These are phyloP conservation scores for Magallana gigas DNA, from an alignment of 1,140 invertebrate genomes.

Conservation along the genomic window DNA sequence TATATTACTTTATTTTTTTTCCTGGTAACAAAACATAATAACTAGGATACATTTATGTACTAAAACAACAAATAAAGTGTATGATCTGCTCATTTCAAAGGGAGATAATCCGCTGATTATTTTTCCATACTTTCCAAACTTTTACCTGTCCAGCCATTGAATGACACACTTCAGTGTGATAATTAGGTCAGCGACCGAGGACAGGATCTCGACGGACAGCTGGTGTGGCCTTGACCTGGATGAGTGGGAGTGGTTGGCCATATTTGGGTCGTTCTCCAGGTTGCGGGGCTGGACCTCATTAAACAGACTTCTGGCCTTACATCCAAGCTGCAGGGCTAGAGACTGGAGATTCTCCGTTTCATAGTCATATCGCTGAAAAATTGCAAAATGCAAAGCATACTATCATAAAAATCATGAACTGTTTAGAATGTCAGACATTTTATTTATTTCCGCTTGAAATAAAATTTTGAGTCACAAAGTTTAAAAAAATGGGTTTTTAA, in stretches of 20 bases:
- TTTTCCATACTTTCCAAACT: neutral
- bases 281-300: constrained; percentile 79
- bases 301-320: constrained; percentile 89
- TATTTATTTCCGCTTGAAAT: too few relatives aligned
- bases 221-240: constrained; percentile 49
- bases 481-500: too few relatives aligned
- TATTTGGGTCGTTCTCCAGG: constrained; percentile 71
- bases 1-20: too few relatives aligned
- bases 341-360: constrained; percentile 94
- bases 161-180: constrained; percentile 91
- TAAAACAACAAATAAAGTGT: too few relatives aligned
- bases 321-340: constrained; percentile 90
- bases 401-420: too few relatives aligned
- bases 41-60: too few relatives aligned
- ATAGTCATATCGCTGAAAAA: constrained; percentile 90
- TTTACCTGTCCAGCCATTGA: constrained; percentile 84
- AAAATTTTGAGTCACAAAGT: too few relatives aligned
- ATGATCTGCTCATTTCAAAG: too few relatives aligned
- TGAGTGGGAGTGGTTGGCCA: constrained; percentile 61
- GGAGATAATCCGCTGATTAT: too few relatives aligned
- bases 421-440: too few relatives aligned
- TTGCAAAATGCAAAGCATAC: too few relatives aligned
- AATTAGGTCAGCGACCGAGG: constrained; percentile 90
- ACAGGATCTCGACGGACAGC: constrained; percentile 89
- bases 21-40: too few relatives aligned